Evolutionary conservation across 2,797 vertebrate species (phyloP).

Genomic region (Octomys mimax): DNA sequence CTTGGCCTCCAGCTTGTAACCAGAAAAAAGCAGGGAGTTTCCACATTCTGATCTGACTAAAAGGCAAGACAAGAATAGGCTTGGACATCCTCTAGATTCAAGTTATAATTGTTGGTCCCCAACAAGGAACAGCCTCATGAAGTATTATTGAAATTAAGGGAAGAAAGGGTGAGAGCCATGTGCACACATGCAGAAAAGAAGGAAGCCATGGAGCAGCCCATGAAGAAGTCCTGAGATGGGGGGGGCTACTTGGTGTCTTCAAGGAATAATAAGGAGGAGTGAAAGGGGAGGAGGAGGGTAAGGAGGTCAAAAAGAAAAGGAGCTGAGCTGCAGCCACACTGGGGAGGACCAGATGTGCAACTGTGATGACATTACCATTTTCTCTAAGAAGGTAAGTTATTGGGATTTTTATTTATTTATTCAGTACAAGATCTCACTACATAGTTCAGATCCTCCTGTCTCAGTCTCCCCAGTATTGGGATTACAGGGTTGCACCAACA

Average conservation of each 20-base stretch:
- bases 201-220: not conserved
- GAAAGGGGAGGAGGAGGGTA: not conserved
- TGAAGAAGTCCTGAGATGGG: not conserved
- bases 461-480: too few relatives aligned
- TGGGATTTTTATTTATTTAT: too few relatives aligned
- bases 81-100: not conserved
- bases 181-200: not conserved
- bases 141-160: not conserved
- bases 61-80: not conserved
- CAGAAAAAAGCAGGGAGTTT: not conserved
- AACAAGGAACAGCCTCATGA: not conserved
- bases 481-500: too few relatives aligned
- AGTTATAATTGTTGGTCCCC: not conserved
- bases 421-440: too few relatives aligned
- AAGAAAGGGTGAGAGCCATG: not conserved
- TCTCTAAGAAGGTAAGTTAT: not conserved
- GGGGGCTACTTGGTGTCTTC: not conserved
- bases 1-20: not conserved
- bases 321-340: accelerated
- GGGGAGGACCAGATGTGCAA: not conserved
- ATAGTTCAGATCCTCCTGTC: too few relatives aligned
- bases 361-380: not conserved
- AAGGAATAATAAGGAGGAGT: not conserved
- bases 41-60: not conserved
- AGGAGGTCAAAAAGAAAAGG: not conserved